Conservation (phyloP, 2,888 invertebrate species). For the Glyphotaelius pellucidus region DNA sequence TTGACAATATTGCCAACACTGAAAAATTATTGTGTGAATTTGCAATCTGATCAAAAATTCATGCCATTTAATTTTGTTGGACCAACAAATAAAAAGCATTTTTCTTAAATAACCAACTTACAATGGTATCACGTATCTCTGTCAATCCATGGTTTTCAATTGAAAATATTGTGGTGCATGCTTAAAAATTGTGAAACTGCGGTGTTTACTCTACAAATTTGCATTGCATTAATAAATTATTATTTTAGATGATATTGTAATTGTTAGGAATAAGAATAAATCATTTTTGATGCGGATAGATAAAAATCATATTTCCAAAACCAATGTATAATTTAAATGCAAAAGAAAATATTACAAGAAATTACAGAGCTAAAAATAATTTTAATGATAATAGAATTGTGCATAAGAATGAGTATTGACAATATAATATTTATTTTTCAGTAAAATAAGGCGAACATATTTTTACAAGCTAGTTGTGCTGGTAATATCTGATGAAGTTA, state of each 20-base stretch:
- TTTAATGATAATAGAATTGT: neutral
- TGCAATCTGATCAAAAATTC: neutral
- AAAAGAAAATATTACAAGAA: neutral
- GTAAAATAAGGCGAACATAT: too few species aligned
- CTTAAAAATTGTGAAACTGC: neutral
- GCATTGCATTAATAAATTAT: neutral
- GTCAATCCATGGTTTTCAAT: neutral
- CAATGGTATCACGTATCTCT: neutral
- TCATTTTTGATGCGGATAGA: neutral
- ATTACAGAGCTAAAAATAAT: neutral
- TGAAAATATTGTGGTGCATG: neutral
- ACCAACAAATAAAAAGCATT: too few species aligned
- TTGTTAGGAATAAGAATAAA: neutral
- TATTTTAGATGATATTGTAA: neutral
- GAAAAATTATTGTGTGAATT: neutral
- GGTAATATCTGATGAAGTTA: too few species aligned
- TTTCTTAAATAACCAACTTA: neutral
- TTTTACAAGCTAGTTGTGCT: too few species aligned
- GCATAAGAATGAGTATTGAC: neutral
- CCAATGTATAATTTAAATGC: neutral
- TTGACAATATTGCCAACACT: neutral
- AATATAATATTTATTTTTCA: too few species aligned
- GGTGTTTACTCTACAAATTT: neutral
- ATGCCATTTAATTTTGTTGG: neutral
- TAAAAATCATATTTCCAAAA: neutral